These are phyloP conservation scores for Volucella inflata DNA, from an alignment of 2,888 invertebrate species.

Conservation along the genomic window DNA sequence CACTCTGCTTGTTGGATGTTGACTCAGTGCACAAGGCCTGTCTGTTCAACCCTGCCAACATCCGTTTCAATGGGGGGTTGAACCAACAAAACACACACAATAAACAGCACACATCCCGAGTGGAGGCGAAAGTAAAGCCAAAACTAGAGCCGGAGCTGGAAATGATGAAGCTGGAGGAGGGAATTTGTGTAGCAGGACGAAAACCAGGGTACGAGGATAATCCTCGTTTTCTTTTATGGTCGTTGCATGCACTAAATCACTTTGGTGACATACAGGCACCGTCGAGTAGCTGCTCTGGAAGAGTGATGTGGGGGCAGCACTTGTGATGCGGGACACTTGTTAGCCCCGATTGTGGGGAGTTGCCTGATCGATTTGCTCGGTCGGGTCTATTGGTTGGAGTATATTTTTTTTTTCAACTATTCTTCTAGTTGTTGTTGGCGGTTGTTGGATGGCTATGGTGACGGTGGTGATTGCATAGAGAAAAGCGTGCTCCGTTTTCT, in stretches of 20 bases:
- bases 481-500: constrained; percentile 30
- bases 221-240: constrained; percentile 73
- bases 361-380: constrained; percentile 70
- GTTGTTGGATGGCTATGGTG: constrained; percentile 3
- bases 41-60: constrained; percentile 53
- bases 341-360: constrained; percentile 68
- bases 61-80: constrained; percentile 65
- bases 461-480: background rate
- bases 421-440: constrained; percentile 4
- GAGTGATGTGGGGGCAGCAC: constrained; percentile 53
- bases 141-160: too few relatives aligned
- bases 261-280: constrained; percentile 71
- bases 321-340: constrained; percentile 74
- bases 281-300: constrained; percentile 10
- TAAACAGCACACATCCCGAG: background rate
- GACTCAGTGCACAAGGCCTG: constrained; percentile 58
- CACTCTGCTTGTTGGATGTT: constrained; percentile 53
- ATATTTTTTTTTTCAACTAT: constrained; percentile 22
- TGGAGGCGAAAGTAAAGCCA: too few relatives aligned
- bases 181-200: background rate
- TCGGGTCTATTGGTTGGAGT: constrained; percentile 60
- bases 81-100: constrained; percentile 19
- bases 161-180: too few relatives aligned
- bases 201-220: constrained; percentile 57
- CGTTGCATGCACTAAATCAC: constrained; percentile 75